Evolutionary conservation across 2,113 vertebrate species (phyloP).

Genomic region (Piliocolobus tephrosceles): DNA sequence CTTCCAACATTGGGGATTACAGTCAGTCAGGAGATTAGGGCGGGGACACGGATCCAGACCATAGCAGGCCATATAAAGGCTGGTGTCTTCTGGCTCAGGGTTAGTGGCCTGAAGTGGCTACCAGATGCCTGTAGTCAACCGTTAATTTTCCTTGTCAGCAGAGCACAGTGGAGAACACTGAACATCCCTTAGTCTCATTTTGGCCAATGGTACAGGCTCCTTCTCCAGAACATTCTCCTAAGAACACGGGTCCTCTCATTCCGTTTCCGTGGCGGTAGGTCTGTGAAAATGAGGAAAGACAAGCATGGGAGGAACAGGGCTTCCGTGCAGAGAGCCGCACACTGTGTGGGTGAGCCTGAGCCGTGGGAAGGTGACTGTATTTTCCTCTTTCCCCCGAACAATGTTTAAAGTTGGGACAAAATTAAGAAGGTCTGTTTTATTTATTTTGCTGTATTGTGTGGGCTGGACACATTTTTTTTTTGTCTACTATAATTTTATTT

Average conservation of each 20-base stretch:
- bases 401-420: not conserved
- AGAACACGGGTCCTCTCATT: not conserved
- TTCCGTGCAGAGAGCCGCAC: fast-evolving
- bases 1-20: too few species aligned
- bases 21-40: too few species aligned
- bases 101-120: not conserved
- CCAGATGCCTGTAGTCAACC: too few species aligned
- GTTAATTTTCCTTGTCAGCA: not conserved
- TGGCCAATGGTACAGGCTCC: not conserved
- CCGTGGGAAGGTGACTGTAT: not conserved
- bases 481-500: not conserved
- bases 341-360: not conserved
- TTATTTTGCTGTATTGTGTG: not conserved
- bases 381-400: not conserved
- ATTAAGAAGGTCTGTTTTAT: not conserved
- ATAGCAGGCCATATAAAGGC: not conserved
- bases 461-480: not conserved
- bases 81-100: not conserved
- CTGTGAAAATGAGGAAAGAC: not conserved
- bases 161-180: not conserved
- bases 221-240: not conserved
- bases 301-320: not conserved
- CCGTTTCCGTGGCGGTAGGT: fast-evolving
- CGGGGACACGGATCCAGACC: too few species aligned
- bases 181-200: not conserved